Base-by-base conservation (phyloP, 35 echinoderm and acorn worm species). In the Eucidaris tribuloides region DNA sequence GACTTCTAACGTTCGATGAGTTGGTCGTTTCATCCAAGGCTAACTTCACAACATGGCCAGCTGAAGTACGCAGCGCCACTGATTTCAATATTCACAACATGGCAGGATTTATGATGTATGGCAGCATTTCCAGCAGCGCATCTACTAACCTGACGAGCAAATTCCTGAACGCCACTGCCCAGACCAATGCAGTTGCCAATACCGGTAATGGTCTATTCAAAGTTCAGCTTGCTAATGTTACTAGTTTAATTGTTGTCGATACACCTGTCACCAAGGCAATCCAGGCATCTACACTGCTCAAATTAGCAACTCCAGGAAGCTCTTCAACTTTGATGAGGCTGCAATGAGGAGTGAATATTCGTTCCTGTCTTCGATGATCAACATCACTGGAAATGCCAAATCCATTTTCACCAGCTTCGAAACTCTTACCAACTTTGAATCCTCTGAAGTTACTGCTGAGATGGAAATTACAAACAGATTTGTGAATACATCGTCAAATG, bases 1-100 rank as follows among this genome's bases (percentile, higher is more conserved):
- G 89, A 19, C 35, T 85, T 42, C 68, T 91, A 42, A 70, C 33
- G 20, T 79, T 56, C 46, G 74, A 80, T 41, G 83, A 82, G 86
- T 56, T 91, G 29, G 20, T 91, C 45, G 71, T 79, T 34, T 79
- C 76, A 31, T 79, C 71, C 34, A 43, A 66, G 46, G 59, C 38
- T 56, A 82, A 90, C 50, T 56, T 90, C 42, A 62, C 20, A 1
- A 70, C 80, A 34, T 44, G 39, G 31, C 68, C 82, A 25, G 41
- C 46, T 32, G 84, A 77, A 39, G 37, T 82, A 17, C 22, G 46
- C 35, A 24, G 81, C 63, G 54, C 18, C 27, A 45, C 80, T 24
- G 78, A 39, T 43, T 45, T 91, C 19, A 52, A 85, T 15, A 46
- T 87, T 9, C 65, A 58, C 37, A 92, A 87, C 79, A 65, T 86